phyloP scores from a whole-genome alignment of 64 coral and sea anemone genomes.

The Acropora yongei region DNA sequence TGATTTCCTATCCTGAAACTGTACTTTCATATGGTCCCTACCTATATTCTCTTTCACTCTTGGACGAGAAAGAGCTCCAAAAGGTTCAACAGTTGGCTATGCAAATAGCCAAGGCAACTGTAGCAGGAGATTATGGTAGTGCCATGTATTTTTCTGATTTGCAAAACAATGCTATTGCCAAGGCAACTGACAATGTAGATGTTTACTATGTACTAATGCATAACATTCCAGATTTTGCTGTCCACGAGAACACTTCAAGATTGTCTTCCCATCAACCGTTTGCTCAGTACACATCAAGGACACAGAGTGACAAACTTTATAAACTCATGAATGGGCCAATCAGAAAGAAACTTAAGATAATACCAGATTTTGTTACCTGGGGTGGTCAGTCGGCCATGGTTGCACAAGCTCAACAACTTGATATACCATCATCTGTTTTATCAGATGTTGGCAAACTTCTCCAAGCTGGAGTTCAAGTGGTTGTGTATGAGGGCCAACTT shows the following conservation, averaged over 20 bases:
- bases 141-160: constrained; percentile 70
- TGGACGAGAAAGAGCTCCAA: constrained; percentile 68
- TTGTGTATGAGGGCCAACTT: constrained; percentile 93
- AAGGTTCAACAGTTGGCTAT: constrained; percentile 49
- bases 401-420: constrained; percentile 59
- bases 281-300: constrained; percentile 62
- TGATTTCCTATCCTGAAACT: constrained; percentile 92
- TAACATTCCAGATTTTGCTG: constrained; percentile 48
- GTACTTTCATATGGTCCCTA: constrained; percentile 89
- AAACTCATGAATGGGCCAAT: constrained; percentile 98
- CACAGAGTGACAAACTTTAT: constrained; percentile 46
- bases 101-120: constrained; percentile 62
- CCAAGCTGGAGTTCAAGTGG: constrained; percentile 57
- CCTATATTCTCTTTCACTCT: constrained; percentile 81
- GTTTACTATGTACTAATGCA: constrained; percentile 91
- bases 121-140: constrained; percentile 52
- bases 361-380: constrained; percentile 89
- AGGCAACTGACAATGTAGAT: constrained; percentile 87
- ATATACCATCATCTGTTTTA: constrained; percentile 88
- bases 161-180: constrained; percentile 53
- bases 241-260: neutral
- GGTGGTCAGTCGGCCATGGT: constrained; percentile 80
- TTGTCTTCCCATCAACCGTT: constrained; percentile 52
- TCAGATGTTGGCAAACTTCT: constrained; percentile 79
- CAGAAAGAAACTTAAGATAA: constrained; percentile 95